Conservation (phyloP, 2,797 vertebrate species). For the Chelon auratus region DNA sequence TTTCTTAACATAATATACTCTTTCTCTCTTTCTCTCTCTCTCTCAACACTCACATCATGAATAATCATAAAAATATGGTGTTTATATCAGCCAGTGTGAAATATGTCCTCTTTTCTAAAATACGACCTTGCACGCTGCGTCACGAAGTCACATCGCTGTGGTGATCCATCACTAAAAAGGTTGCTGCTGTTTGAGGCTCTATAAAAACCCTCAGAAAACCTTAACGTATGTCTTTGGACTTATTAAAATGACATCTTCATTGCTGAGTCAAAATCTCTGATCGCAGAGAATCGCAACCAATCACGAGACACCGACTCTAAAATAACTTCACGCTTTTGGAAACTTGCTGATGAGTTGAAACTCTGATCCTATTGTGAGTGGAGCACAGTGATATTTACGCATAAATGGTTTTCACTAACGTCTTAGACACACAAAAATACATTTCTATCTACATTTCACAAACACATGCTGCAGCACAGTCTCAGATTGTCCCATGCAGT, state of each 20-base stretch:
- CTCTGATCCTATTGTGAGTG: slow-evolving; percentile 24
- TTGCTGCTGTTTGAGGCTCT: slow-evolving; percentile 11
- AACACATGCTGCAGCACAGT: slow-evolving; percentile 42
- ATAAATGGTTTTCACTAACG: slow-evolving; percentile 4
- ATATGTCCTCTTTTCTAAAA: slow-evolving; percentile 19
- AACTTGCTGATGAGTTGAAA: slow-evolving; percentile 1
- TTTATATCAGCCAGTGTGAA: slow-evolving; percentile 45
- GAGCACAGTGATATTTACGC: slow-evolving; percentile 12
- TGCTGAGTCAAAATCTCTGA: slow-evolving; percentile 19
- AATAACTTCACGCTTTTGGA: slow-evolving; percentile 4
- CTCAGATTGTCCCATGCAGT: slow-evolving; percentile 48
- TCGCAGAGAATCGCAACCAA: slow-evolving; percentile 1
- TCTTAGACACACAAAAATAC: slow-evolving; percentile 11
- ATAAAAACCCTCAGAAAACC: slow-evolving; percentile 11
- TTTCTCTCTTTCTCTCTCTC: background rate
- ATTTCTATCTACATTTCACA: slow-evolving; percentile 30
- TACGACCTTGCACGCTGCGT: slow-evolving; percentile 4
- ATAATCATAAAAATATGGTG: slow-evolving; percentile 56
- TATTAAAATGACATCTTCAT: background rate
- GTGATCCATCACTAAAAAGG: slow-evolving; percentile 37
- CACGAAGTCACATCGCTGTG: slow-evolving; percentile 33
- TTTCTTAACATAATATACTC: slow-evolving; percentile 23
- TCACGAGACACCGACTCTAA: background rate
- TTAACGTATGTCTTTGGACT: background rate
- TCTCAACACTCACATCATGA: slow-evolving; percentile 26